These are phyloP conservation scores for Phymatocera aterrima DNA, from an alignment of 2,888 invertebrate genomes.

Conservation along the genomic window DNA sequence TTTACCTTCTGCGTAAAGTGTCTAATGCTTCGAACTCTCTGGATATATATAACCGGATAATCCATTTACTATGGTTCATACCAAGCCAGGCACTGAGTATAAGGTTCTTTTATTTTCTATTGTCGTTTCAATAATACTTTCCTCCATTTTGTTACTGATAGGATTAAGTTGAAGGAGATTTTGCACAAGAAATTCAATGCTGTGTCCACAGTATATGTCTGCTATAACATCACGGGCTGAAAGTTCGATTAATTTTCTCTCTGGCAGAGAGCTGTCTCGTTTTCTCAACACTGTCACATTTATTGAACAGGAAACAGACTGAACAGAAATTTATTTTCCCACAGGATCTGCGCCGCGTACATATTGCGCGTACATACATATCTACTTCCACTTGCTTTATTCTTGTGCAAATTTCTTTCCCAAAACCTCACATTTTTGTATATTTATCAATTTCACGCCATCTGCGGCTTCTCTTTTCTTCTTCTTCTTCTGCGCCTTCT, in stretches of 20 bases:
- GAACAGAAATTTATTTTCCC: not conserved
- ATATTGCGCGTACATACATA: too few species aligned
- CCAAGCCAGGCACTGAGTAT: not conserved
- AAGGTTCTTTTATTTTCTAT: not conserved
- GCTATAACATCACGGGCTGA: not conserved
- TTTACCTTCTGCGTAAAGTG: not conserved
- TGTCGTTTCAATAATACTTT: not conserved
- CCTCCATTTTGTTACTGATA: constrained; percentile 2
- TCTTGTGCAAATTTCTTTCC: not conserved
- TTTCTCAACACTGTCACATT: not conserved
- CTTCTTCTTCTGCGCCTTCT: too few species aligned
- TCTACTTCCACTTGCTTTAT: too few species aligned
- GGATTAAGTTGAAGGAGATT: constrained; percentile 10
- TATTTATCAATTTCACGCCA: not conserved
- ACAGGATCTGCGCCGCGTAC: not conserved
- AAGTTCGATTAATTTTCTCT: constrained; percentile 16
- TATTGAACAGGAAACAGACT: not conserved
- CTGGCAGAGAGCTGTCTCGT: not conserved
- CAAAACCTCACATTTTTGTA: not conserved
- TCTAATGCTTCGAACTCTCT: not conserved
- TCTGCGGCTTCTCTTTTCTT: too few species aligned
- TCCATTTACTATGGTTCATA: not conserved
- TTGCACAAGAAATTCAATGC: not conserved
- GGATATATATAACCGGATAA: not conserved
- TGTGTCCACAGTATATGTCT: too few species aligned